phyloP scores from a whole-genome alignment of 2,888 invertebrate genomes.

The Melinaea menophilus region DNA sequence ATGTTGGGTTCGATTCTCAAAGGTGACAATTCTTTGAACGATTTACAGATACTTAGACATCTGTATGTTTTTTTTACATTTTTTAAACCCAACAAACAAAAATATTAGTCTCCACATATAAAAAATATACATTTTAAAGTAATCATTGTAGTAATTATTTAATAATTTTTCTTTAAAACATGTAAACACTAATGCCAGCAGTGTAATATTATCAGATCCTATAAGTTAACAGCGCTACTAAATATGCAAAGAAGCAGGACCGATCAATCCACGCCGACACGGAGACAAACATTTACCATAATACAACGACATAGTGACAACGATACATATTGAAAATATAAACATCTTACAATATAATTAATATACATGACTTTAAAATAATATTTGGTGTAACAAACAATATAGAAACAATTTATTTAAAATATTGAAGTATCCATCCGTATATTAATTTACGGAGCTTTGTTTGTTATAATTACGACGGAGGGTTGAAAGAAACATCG shows the following conservation, averaged over 20 bases:
- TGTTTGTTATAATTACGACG: conserved; percentile 44
- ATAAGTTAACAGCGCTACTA: conserved; percentile 51
- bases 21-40: no score
- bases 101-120: no score
- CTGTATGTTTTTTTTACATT: no score
- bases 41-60: no score
- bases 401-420: conserved; percentile 10
- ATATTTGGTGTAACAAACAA: neutral
- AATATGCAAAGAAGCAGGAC: conserved; percentile 58
- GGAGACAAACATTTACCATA: conserved; percentile 60
- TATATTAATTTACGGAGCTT: conserved; percentile 39
- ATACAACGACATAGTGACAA: conserved; percentile 34
- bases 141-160: no score
- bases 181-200: no score
- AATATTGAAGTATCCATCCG: conserved; percentile 14
- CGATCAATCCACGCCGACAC: conserved; percentile 48
- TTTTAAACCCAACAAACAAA: no score
- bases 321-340: conserved; percentile 17
- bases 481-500: conserved; percentile 41
- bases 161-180: no score
- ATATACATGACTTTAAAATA: no score
- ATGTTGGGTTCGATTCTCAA: no score
- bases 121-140: no score
- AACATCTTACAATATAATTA: neutral
- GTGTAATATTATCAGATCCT: no score